Evolutionary conservation across 2,797 vertebrate species (phyloP).

Genomic region (Sebastes umbrosus): DNA sequence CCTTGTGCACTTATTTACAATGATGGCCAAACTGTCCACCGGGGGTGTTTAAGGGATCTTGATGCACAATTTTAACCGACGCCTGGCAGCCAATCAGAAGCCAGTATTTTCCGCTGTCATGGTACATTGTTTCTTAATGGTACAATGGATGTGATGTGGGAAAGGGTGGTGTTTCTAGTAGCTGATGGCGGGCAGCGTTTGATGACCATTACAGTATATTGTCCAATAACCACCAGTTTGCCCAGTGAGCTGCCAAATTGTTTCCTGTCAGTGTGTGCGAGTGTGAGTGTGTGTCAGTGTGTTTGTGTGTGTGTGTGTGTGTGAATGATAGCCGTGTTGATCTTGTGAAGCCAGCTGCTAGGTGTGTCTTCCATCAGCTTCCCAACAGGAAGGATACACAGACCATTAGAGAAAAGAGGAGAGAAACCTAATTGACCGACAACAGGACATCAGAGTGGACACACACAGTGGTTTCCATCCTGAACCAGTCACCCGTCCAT

Average conservation of each 20-base stretch:
- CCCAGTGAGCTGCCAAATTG: slow-evolving; percentile 64
- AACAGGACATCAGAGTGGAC: slow-evolving; percentile 49
- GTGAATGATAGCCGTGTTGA: slow-evolving; percentile 18
- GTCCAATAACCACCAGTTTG: slow-evolving; percentile 54
- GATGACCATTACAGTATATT: slow-evolving; percentile 54
- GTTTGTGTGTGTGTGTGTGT: slow-evolving; percentile 5
- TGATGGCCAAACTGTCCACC: background rate
- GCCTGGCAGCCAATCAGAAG: slow-evolving; percentile 1
- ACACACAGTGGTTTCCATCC: slow-evolving; percentile 40
- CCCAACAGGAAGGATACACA: slow-evolving; percentile 62
- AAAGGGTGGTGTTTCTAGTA: slow-evolving; percentile 36
- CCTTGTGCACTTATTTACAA: background rate
- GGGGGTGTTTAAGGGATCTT: background rate
- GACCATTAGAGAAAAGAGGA: slow-evolving; percentile 54
- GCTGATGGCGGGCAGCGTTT: slow-evolving; percentile 21
- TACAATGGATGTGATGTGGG: slow-evolving; percentile 23
- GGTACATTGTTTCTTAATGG: slow-evolving; percentile 21
- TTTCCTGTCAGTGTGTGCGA: slow-evolving; percentile 57
- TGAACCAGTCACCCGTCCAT: slow-evolving; percentile 24
- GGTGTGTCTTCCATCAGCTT: slow-evolving; percentile 63
- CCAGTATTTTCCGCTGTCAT: background rate
- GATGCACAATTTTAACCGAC: background rate
- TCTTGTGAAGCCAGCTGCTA: slow-evolving; percentile 58
- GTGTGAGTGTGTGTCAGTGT: background rate
- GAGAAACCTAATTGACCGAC: slow-evolving; percentile 62